Evolutionary conservation across 2,888 invertebrate genomes (phyloP), one percentile per base, ranked within the genome.

Genomic region (Protula sp.): DNA sequence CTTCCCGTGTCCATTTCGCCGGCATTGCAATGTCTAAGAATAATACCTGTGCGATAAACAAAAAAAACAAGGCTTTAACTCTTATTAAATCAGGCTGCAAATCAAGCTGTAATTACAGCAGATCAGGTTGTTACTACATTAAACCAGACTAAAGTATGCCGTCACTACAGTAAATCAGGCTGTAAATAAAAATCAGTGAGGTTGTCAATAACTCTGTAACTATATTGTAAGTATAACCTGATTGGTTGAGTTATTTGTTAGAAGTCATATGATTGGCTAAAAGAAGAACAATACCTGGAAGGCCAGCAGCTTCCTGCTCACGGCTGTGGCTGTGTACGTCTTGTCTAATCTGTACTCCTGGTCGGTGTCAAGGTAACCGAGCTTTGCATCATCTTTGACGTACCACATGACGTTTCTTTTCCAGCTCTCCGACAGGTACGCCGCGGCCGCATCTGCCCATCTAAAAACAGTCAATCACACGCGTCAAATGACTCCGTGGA

Each of bases 1-100:
- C 68, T 30, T 69, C 60, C 31, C 70, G 56, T 28, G 64, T 67
- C 64, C 68, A 70, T 2, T 67, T 68, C 4, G 64, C 61, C 1
- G 74, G 74, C 72, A 74, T 70, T 2, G 75, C 75, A 24, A 74
- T 72, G 58, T 74, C 72, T 62, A 75, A 55, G 58, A 75, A 74
- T 30, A 74, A 54, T 0, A 74, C 73, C 72, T 73, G n/a, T n/a
- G n/a, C n/a, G n/a, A n/a, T n/a, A n/a, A n/a, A n/a, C n/a, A n/a
- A 56, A 4, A 47, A n/a, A 26, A 22, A 22, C 45, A 9, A 26
- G 26, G 19, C 48, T n/a, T 51, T 47, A 1, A 26, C 24, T 50
- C 5, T 9, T 26, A 24, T 4, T 22, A 22, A 9, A 19, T 50
- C 14, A n/a, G 5, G 51, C 9, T 50, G 51, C 9, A 45, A 14